phyloP scores from a whole-genome alignment of 2,797 vertebrate species.

The Crenichthys baileyi region DNA sequence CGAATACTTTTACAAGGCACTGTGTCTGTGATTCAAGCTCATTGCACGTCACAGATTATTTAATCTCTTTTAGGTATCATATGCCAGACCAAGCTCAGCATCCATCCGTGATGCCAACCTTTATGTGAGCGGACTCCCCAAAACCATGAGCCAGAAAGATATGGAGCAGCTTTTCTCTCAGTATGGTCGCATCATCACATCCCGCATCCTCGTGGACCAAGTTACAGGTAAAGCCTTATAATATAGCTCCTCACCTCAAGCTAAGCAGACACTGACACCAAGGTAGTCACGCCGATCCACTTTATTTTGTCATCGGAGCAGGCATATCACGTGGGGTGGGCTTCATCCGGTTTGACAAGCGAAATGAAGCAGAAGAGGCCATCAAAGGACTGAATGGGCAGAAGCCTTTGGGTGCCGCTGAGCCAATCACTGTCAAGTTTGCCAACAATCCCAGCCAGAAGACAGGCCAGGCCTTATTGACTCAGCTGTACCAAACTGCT shows the following conservation, averaged over 20 bases:
- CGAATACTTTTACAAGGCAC: neutral
- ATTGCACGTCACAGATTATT: conserved; percentile 8
- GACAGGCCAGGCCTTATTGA: conserved; percentile 93
- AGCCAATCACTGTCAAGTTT: conserved; percentile 97
- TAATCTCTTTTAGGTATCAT: conserved; percentile 85
- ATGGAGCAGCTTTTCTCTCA: conserved; percentile 98
- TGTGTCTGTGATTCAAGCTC: neutral
- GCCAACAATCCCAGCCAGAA: conserved; percentile 98
- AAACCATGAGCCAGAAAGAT: conserved; percentile 97
- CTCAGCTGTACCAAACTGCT: conserved; percentile 94
- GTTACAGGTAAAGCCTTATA: conserved; percentile 83
- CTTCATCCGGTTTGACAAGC: conserved; percentile 98
- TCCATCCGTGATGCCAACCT: conserved; percentile 97
- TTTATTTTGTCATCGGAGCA: conserved; percentile 71
- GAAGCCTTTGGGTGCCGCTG: conserved; percentile 91
- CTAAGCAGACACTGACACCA: conserved; percentile 31
- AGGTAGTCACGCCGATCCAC: conserved; percentile 73
- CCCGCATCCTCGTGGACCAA: conserved; percentile 95
- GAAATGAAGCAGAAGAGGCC: conserved; percentile 95
- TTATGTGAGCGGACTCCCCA: conserved; percentile 94
- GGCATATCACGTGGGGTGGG: conserved; percentile 96
- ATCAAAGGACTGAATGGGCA: conserved; percentile 97
- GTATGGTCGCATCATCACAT: conserved; percentile 96
- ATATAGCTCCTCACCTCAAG: conserved; percentile 30
- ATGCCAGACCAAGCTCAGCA: conserved; percentile 93